Percentiles rank a stretch among this genome's conserved stretches.
Evolutionary conservation across 2,113 vertebrate species (phyloP).

Genomic region (Sitta europaea): DNA sequence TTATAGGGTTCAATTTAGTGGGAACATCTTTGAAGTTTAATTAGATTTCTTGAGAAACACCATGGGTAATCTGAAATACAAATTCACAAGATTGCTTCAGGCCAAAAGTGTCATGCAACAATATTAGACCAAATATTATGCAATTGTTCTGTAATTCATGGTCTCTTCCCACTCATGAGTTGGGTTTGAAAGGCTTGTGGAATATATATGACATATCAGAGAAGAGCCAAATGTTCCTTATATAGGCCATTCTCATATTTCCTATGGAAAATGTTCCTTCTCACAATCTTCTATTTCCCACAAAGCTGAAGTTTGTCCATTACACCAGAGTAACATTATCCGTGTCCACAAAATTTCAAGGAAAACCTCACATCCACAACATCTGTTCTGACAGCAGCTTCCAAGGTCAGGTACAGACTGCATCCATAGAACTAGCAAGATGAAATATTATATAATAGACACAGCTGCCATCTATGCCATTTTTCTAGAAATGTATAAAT

Average conservation of each 20-base stretch:
- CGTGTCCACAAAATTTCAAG: background rate
- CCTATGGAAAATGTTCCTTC: background rate
- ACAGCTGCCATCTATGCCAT: background rate
- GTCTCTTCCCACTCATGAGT: background rate
- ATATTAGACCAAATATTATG: conserved; percentile 20
- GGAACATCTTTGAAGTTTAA: conserved; percentile 47
- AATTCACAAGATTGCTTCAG: background rate
- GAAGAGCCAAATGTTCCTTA: background rate
- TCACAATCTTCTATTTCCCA: background rate
- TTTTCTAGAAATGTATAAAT: background rate
- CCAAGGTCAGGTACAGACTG: background rate
- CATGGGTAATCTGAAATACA: background rate
- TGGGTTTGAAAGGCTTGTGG: background rate
- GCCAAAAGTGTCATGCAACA: background rate
- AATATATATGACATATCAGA: background rate
- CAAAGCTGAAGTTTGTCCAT: background rate
- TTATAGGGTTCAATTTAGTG: background rate
- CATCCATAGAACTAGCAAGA: background rate
- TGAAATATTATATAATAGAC: background rate
- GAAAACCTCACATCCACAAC: background rate
- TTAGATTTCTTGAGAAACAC: conserved; percentile 41
- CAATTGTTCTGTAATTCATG: background rate
- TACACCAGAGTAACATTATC: background rate
- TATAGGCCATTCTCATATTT: background rate
- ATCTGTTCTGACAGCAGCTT: background rate